Evolutionary conservation across 2,113 vertebrate species (phyloP).

Genomic region (Equus przewalskii): DNA sequence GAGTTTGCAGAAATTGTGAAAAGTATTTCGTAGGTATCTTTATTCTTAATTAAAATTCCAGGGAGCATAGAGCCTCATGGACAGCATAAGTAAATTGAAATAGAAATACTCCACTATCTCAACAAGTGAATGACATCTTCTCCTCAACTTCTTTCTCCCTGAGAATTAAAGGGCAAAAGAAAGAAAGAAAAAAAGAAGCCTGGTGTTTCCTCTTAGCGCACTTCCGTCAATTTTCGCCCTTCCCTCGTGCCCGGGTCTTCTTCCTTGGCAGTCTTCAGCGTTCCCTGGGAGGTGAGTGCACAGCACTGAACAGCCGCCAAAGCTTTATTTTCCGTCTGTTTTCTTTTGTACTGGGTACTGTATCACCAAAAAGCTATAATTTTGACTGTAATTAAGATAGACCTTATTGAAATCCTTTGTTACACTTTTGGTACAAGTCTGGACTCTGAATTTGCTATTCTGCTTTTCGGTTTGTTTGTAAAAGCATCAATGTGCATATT

Average conservation of each 20-base stretch:
- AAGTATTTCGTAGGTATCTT: not conserved
- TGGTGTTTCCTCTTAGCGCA: not conserved
- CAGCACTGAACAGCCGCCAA: not conserved
- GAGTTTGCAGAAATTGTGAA: not conserved
- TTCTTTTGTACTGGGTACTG: not conserved
- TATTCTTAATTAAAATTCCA: not conserved
- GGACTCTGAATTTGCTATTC: not conserved
- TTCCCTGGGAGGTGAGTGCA: not conserved
- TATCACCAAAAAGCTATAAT: not conserved
- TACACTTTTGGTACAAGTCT: not conserved
- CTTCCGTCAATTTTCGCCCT: not conserved
- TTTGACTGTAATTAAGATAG: conserved; percentile 47
- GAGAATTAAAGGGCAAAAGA: not conserved
- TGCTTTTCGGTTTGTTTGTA: not conserved
- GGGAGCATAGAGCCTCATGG: not conserved
- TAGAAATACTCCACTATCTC: not conserved
- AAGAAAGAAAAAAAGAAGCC: not conserved
- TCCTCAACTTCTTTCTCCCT: not conserved
- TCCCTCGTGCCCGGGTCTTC: not conserved
- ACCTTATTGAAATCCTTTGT: not conserved
- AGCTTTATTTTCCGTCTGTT: not conserved
- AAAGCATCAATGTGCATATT: not conserved
- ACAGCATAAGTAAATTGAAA: not conserved
- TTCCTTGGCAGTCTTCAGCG: not conserved
- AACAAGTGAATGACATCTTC: not conserved